These are phyloP conservation scores for Mimachlamys varia DNA, from an alignment of 2,888 invertebrate species.

Conservation along the genomic window DNA sequence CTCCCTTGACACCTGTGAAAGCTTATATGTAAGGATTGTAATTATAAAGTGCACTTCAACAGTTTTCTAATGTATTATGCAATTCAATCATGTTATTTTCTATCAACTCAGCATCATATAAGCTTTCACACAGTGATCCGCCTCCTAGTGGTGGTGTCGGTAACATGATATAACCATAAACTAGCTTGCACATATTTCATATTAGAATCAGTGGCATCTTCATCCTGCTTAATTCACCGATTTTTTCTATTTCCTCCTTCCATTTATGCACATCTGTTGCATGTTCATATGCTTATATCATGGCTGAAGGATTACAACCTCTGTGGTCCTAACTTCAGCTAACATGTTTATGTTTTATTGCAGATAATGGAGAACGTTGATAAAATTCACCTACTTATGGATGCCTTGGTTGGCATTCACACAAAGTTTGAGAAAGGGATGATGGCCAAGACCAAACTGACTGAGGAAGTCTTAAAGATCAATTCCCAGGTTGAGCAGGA, in stretches of 20 bases:
- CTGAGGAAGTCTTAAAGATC: background rate
- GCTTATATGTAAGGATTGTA: no score
- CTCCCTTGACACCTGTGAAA: no score
- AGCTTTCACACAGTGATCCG: no score
- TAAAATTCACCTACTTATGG: background rate
- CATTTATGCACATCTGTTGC: background rate
- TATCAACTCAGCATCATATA: no score
- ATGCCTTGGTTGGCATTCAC: constrained; percentile 11
- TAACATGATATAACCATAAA: no score
- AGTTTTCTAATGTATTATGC: no score
- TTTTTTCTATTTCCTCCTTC: background rate
- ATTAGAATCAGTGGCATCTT: no score
- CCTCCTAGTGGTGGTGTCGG: no score
- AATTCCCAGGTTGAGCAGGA: background rate
- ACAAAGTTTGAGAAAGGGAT: background rate
- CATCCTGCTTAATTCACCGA: no score
- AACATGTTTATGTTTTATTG: background rate
- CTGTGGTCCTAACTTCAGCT: background rate
- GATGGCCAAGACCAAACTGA: background rate
- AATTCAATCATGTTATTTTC: no score
- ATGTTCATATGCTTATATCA: background rate
- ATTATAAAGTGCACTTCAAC: no score
- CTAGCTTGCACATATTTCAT: no score
- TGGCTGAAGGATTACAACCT: background rate
- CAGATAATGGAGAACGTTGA: background rate